These are phyloP conservation scores for Lutjanus argentimaculatus DNA, from an alignment of 2,797 vertebrate genomes.

Conservation along the genomic window DNA sequence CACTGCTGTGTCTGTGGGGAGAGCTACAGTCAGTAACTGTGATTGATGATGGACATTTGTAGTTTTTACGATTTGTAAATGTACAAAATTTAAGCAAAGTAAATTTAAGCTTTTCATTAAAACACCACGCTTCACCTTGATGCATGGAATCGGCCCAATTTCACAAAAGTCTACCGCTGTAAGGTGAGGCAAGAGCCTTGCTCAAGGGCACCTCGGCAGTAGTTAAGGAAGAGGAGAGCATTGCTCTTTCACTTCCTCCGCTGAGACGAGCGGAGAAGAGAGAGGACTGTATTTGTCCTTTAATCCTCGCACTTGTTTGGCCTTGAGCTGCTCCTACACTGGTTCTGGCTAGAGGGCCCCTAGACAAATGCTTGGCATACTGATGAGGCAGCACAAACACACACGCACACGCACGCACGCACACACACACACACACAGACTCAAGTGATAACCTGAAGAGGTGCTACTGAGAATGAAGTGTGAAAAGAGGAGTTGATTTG, in stretches of 20 bases:
- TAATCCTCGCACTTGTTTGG: conserved; percentile 83
- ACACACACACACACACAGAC: conserved; percentile 15
- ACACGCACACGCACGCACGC: conserved; percentile 39
- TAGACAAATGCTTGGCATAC: conserved; percentile 78
- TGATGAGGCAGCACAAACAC: conserved; percentile 61
- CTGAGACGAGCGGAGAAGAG: conserved; percentile 49
- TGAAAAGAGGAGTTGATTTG: conserved; percentile 53
- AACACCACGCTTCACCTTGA: conserved; percentile 12
- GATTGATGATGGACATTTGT: conserved; percentile 3
- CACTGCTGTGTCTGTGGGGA: conserved; percentile 50
- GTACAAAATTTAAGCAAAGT: no score
- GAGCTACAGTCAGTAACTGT: conserved; percentile 25
- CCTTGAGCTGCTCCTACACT: conserved; percentile 80
- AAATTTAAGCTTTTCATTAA: conserved; percentile 17
- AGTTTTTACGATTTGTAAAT: conserved; percentile 22
- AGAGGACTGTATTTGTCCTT: conserved; percentile 74
- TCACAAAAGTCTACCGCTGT: conserved; percentile 22
- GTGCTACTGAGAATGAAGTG: conserved; percentile 62
- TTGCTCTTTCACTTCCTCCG: conserved; percentile 63
- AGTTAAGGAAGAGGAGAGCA: conserved; percentile 60
- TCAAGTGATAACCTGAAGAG: conserved; percentile 62
- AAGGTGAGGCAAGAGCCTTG: conserved; percentile 43
- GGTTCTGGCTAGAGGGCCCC: conserved; percentile 75
- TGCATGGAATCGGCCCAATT: conserved; percentile 39
- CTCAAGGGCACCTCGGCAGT: conserved; percentile 73